Evolutionary conservation across 2,797 vertebrate species (phyloP), one percentile per base, ranked within the genome.

Genomic region (Microcaecilia unicolor): DNA sequence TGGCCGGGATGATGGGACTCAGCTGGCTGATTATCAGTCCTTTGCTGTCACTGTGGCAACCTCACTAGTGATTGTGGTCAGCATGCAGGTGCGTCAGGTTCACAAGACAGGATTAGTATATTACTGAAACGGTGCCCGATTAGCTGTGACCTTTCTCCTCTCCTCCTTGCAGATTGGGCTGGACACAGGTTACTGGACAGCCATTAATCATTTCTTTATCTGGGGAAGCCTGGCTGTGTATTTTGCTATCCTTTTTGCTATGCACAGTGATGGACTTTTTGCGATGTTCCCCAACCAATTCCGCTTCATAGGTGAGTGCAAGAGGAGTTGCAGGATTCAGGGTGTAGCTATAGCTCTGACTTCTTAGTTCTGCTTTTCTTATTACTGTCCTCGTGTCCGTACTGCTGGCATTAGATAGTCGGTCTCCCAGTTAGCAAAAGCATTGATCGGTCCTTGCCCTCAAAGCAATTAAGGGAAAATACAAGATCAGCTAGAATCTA

Each of bases 141-240:
- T n/a, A n/a, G n/a, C n/a, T n/a, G n/a, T n/a, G n/a, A n/a, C n/a
- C n/a, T n/a, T n/a, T n/a, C n/a, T n/a, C n/a, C n/a, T n/a, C n/a
- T n/a, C n/a, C n/a, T n/a, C n/a, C n/a, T n/a, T n/a, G n/a, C 43
- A 97, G 93, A 94, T 97, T 0, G 84, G 85, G 25, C 68, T 97
- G 9, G 93, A 97, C 53, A 97, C 93, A 0, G 90, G 91, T 25
- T 97, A 88, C 72, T 97, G 93, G 93, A 97, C 93, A 0, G 76
- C 89, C 30, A 88, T 97, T 68, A 97, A 97, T 74, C 92, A 93
- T 35, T 88, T 95, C 75, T 97, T 90, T 62, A 87, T 97, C 61
- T 95, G 90, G 93, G 91, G 92, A 41, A 96, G 92, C 41, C 63
- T 97, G 25, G 89, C 88, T 0, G 62, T 61, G 7, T 97, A 88